These are phyloP conservation scores for Electrophaes corylata DNA, from an alignment of 2,888 invertebrate genomes.

Conservation along the genomic window DNA sequence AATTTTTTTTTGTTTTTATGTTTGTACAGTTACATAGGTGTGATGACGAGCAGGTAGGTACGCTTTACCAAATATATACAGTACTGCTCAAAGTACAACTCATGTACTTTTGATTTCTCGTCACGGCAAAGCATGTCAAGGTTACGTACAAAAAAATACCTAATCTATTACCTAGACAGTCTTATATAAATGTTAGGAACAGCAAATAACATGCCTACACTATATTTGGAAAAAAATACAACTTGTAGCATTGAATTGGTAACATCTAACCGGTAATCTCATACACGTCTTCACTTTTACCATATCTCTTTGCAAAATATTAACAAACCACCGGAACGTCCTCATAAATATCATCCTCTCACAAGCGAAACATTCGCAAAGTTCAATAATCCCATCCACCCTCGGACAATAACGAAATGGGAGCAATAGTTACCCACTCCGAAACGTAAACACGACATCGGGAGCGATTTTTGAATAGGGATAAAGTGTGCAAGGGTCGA, in stretches of 20 bases:
- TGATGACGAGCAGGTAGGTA: too few species aligned
- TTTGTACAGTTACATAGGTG: too few species aligned
- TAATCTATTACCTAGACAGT: too few species aligned
- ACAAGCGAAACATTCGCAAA: constrained; percentile 36
- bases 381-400: constrained; percentile 49
- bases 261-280: too few species aligned
- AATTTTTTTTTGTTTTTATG: too few species aligned
- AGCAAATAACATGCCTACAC: not conserved
- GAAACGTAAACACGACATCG: constrained; percentile 67
- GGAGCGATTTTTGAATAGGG: constrained; percentile 78
- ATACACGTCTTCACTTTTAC: not conserved
- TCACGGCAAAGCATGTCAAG: too few species aligned
- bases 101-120: too few species aligned
- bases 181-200: too few species aligned
- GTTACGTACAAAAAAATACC: too few species aligned
- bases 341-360: constrained; percentile 7
- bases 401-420: constrained; percentile 63
- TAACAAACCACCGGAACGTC: constrained; percentile 15
- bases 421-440: constrained; percentile 68
- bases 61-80: too few species aligned
- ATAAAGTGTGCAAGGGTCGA: constrained; percentile 75
- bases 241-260: not conserved
- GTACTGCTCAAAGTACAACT: too few species aligned
- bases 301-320: not conserved
- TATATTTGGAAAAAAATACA: too few species aligned